A percentile compares a stretch with the other conserved stretches of the same genome.
Evolutionary conservation across 2,113 vertebrate species (phyloP).

Genomic region (Galeopterus variegatus): DNA sequence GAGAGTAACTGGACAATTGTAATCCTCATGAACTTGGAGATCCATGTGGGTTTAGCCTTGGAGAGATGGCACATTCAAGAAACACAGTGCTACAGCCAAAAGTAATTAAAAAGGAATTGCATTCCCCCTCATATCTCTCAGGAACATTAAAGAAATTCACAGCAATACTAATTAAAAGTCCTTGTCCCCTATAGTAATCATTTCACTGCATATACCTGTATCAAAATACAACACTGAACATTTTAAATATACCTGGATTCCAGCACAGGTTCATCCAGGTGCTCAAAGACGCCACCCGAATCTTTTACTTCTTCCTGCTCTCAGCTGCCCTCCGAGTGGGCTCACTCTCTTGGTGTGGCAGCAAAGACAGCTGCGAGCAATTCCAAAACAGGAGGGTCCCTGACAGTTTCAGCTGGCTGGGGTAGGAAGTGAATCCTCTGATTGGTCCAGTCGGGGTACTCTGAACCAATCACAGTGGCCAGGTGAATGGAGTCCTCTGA

Average conservation of each 20-base stretch:
- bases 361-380: too few relatives aligned
- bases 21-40: background rate
- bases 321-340: rapidly evolving
- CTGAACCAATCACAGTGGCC: conserved; percentile 8
- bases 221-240: too few relatives aligned
- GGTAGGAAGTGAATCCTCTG: background rate
- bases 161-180: background rate
- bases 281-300: background rate
- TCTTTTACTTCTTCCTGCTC: too few relatives aligned
- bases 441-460: background rate
- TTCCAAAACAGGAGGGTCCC: rapidly evolving
- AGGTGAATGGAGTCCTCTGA: background rate
- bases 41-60: background rate
- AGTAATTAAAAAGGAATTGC: background rate
- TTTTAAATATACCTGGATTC: background rate
- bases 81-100: background rate
- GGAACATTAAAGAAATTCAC: background rate
- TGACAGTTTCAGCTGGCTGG: background rate
- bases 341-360: rapidly evolving
- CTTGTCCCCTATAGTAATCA: background rate
- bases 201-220: too few relatives aligned
- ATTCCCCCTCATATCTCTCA: background rate
- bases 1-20: background rate
- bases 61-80: background rate
- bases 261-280: background rate